Evolutionary conservation across 2,113 vertebrate species (phyloP).

Genomic region (Scomber colias): DNA sequence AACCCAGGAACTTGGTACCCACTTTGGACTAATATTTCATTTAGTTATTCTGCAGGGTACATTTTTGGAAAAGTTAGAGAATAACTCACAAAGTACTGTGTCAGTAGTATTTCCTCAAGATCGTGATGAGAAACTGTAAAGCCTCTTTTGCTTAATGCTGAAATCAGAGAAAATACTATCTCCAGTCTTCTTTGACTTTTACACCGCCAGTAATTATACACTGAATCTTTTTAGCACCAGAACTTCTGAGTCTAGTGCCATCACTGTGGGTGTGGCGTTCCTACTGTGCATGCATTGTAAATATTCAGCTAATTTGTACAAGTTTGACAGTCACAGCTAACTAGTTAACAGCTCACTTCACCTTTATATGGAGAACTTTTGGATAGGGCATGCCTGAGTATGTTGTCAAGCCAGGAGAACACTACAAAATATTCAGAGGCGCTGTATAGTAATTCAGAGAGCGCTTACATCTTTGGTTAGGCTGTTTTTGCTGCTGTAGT

Average conservation of each 20-base stretch:
- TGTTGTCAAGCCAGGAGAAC: neutral
- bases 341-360: too few species aligned
- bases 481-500: conserved; percentile 9
- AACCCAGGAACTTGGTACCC: neutral
- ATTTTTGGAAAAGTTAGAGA: neutral
- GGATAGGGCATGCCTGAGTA: neutral
- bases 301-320: neutral
- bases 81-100: neutral
- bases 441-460: neutral
- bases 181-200: neutral
- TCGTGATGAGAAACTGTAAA: neutral
- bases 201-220: neutral
- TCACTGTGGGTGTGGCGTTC: too few species aligned
- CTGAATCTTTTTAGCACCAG: neutral
- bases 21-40: neutral
- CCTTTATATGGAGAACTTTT: neutral
- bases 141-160: neutral
- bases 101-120: neutral
- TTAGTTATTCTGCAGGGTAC: neutral
- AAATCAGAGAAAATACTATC: neutral
- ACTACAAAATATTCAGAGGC: neutral
- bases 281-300: neutral
- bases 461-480: neutral
- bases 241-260: neutral
- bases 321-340: neutral